These are phyloP conservation scores for Brachyhypopomus occidentalis DNA, from an alignment of 2,113 vertebrate genomes.

Conservation along the genomic window DNA sequence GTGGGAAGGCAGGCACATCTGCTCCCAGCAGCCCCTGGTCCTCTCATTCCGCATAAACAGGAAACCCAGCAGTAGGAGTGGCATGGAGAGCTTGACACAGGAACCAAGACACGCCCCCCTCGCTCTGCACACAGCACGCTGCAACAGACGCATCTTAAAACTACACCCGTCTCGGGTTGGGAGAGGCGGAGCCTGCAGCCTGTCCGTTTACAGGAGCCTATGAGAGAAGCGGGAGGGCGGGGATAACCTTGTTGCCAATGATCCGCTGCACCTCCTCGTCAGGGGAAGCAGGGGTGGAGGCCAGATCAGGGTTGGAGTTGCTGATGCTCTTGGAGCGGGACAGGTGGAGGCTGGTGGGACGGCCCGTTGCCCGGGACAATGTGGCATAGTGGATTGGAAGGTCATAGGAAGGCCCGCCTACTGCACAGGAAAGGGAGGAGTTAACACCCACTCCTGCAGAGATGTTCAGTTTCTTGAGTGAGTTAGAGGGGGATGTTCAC, in stretches of 20 bases:
- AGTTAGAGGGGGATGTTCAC: too few species aligned
- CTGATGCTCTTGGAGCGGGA: conserved; percentile 89
- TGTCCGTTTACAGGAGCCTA: not conserved
- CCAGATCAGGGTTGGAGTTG: conserved; percentile 90
- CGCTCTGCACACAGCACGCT: not conserved
- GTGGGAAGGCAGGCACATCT: not conserved
- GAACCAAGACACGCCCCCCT: not conserved
- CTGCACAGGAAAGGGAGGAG: conserved; percentile 22
- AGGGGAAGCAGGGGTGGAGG: conserved; percentile 78
- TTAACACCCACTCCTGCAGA: not conserved
- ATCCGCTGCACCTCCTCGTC: conserved; percentile 89
- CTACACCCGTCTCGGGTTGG: not conserved
- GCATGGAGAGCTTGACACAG: not conserved
- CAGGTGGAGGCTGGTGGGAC: conserved; percentile 81
- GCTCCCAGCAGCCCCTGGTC: conserved; percentile 21
- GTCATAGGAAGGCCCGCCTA: conserved; percentile 64
- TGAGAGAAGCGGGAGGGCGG: not conserved
- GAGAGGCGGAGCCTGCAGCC: not conserved
- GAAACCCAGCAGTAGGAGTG: not conserved
- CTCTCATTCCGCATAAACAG: conserved; percentile 16
- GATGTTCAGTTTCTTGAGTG: not conserved
- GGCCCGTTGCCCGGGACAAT: conserved; percentile 76
- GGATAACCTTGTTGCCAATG: conserved; percentile 82
- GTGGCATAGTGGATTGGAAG: conserved; percentile 83
- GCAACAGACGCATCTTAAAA: not conserved